Evolutionary conservation across 2,888 invertebrate species (phyloP), one percentile per base, ranked within the genome.

Genomic region (Nymphalis polychloros): DNA sequence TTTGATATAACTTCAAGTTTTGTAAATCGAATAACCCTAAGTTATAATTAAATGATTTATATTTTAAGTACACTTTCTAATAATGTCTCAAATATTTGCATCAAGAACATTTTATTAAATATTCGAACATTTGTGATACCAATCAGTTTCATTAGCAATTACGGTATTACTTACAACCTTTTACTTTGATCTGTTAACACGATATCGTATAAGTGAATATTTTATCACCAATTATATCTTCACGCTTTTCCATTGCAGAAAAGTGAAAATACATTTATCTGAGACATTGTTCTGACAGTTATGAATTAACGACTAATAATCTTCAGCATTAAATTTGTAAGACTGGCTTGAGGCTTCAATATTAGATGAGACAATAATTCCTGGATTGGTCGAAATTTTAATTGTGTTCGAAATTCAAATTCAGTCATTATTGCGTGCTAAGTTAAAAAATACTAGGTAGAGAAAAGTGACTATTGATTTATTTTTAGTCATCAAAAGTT

Each of bases 171-270:
- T 47, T 59, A 41, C 41, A 63, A 60, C 69, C 69, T 69, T 69
- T 67, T 69, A 69, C 69, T 69, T 67, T 67, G 59, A 63, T 52
- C 41, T 53, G 41, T 66, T 63, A 66, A 52, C 55, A 17, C 20
- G 55, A 64, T 61, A 19, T 49, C 59, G 20, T 67, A 59, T 63
- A 59, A 66, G 35, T 60, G 62, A 71, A 57, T 64, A 61, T 66
- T 64, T 57, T 67, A 68, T 71, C 46, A 35, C 49, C 16, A 31
- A 31, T 60, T 48, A 53, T 69, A 72, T 72, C 69, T 70, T 72
- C 50, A 71, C 71, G 71, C 69, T 71, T 71, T 71, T 67, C 31
- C 60, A 61, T 67, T 59, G 41, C 57, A 57, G 52, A 67, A 64
- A 55, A 63, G 52, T 61, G 41, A 49, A 55, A 31, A 55, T 53